Evolutionary conservation across 2,797 vertebrate species (phyloP), one percentile per base, ranked within the genome.

Genomic region (Crenichthys baileyi): DNA sequence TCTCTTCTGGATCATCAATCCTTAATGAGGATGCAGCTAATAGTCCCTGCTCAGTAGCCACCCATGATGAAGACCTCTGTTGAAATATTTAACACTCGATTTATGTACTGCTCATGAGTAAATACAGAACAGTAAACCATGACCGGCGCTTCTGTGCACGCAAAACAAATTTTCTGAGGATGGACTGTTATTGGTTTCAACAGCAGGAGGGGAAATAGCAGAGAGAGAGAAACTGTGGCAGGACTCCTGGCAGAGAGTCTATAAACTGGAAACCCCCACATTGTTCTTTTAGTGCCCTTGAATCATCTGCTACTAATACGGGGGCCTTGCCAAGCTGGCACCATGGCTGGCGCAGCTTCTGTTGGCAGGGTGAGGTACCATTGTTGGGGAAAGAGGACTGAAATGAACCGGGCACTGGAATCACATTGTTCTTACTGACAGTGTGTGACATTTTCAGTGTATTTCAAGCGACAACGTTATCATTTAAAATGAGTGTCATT

Each of bases 201-300:
- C 76, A 84, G 88, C 87, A 67, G n/a, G 78, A 87, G 88, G 80
- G 82, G 87, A 88, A 90, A 88, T 18, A 76, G 82, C 82, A 76
- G 82, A 67, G 72, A 67, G 70, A 86, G 82, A n/a, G n/a, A 80
- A 90, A 86, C 87, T 81, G 80, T 65, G 86, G 81, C 78, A 86
- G 87, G 84, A 90, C 87, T 83, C 85, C 84, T 91, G 91, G 88
- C 91, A 88, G 75, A 12, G 74, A 4, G 18, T 65, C 78, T 46
- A 61, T 82, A 76, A 88, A 90, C 83, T 87, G 67, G 75, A 85
- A 51, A 61, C 78, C 83, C 82, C 85, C 50, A 79, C 87, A 85
- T 73, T 85, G 84, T 88, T 75, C 68, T 67, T 91, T 92, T 91
- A 90, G 93, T 93, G 93, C 87, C 93, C 93, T 94, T 93, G 93